Evolutionary conservation across 2,113 vertebrate genomes (phyloP), one percentile per base, ranked within the genome.

Genomic region (Porphyrio hochstetteri): DNA sequence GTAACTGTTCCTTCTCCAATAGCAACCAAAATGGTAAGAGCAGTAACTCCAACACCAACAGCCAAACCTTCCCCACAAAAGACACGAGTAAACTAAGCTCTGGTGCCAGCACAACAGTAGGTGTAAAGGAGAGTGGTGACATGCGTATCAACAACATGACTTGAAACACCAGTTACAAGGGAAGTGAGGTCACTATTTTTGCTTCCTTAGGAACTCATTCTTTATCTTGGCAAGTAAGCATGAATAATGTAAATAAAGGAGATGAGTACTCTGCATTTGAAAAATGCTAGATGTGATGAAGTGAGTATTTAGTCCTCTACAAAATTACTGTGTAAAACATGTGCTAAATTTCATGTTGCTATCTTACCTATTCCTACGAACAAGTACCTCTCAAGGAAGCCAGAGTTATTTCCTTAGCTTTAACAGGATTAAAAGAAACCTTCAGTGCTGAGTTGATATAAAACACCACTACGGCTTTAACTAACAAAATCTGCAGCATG

Each of bases 111-210:
- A 11, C 9, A 70, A 80, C 5, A 67, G 33, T 20, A 80, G 67
- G 48, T 5, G 44, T 74, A 57, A 44, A 70, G 20, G 60, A 70
- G 20, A 61, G 27, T 10, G n/a, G 10, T 80, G 33, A 82, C 85
- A 77, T 27, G 52, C 18, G 3, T 53, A 57, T 16, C 55, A 83
- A 44, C 50, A 82, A 28, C 31, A 31, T 7, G 61, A 9, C 28
- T 46, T 75, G 87, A 94, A 86, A 52, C 33, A 69, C 3, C 57
- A 76, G 44, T 19, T 74, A 80, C 44, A 77, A 82, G 40, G 48
- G 38, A 82, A 75, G 33, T 19, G 65, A 88, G 69, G 57, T 90
- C 70, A 82, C 48, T 56, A 56, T 29, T 80, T 84, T n/a, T 88
- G 57, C 50, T 74, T 88, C 36, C 79, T 93, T 40, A 72, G 27